Conservation (phyloP, 2,113 vertebrate species). For the Seriola rivoliana region DNA sequence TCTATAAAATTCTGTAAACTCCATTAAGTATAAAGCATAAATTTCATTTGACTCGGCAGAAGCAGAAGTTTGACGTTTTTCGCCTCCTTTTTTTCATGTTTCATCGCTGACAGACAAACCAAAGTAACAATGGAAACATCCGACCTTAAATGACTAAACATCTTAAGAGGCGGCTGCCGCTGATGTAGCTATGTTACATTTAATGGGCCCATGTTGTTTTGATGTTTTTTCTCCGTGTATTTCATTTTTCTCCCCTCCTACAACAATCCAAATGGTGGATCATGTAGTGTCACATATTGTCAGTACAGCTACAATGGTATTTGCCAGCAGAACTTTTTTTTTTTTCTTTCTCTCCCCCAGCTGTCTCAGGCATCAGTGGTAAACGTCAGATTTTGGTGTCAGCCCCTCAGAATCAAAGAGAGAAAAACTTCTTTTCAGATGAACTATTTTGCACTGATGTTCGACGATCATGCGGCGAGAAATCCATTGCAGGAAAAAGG, state of each 20-base stretch:
- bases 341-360: background rate
- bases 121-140: conserved; percentile 14
- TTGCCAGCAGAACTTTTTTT: conserved; percentile 19
- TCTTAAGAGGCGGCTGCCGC: background rate
- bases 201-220: conserved; percentile 19
- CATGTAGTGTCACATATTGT: conserved; percentile 30
- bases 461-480: conserved; percentile 18
- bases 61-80: conserved; percentile 13
- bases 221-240: background rate
- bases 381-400: conserved; percentile 52
- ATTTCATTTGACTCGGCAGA: background rate
- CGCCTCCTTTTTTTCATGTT: background rate
- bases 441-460: conserved; percentile 32
- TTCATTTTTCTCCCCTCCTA: background rate
- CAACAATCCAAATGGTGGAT: conserved; percentile 29
- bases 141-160: background rate
- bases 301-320: conserved; percentile 30
- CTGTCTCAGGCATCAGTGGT: conserved; percentile 29
- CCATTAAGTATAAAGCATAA: background rate
- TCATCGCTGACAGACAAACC: conserved; percentile 17
- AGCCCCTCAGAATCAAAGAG: conserved; percentile 47
- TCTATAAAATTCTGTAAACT: background rate
- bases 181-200: background rate
- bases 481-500: conserved; percentile 19
- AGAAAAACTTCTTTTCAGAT: conserved; percentile 26